Evolutionary conservation across 2,888 invertebrate genomes (phyloP), one percentile per base, ranked within the genome.

Genomic region (Leucophora obtusa): DNA sequence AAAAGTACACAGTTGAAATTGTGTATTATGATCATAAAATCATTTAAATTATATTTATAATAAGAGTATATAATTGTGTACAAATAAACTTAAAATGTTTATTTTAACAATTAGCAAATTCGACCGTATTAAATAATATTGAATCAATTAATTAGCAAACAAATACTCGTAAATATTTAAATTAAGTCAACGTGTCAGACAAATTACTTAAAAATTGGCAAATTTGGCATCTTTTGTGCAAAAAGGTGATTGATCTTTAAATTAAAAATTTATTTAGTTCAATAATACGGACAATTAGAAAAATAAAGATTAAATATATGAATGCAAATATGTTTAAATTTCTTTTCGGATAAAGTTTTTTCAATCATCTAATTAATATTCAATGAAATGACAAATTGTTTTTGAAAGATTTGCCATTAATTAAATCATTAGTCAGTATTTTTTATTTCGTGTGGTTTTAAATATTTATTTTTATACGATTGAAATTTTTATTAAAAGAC

Each of bases 211-310:
- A 43, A 43, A 43, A 14, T 43, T 43, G 14, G 14, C 43, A 43
- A 9, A 10, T 51, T 24, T 51, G 0, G 28, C 28, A 28, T 28
- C 17, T 51, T 47, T 33, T 6, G 11, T 38, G 21, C 15, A 51
- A n/a, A 66, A 47, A 77, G 82, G 77, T 80, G 77, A 82, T 78
- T 82, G 79, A 79, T 83, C 79, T 71, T 65, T 62, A 63, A 71
- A 73, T 66, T 3, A 68, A 59, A 38, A 35, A 74, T 70, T 54
- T 71, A 53, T 62, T 79, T 35, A 33, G 15, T 43, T 59, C 2
- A 5, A 3, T 24, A 63, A 68, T 63, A 60, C 50, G 68, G 38
- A 7, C 59, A 74, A 74, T 70, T 66, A 50, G 21, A n/a, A 35
- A 68, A 24, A 63, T 47, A 73, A 43, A 62, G 56, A 73, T 33